Base-by-base conservation (phyloP, 2,888 invertebrate species). In the Microdon myrmicae region DNA sequence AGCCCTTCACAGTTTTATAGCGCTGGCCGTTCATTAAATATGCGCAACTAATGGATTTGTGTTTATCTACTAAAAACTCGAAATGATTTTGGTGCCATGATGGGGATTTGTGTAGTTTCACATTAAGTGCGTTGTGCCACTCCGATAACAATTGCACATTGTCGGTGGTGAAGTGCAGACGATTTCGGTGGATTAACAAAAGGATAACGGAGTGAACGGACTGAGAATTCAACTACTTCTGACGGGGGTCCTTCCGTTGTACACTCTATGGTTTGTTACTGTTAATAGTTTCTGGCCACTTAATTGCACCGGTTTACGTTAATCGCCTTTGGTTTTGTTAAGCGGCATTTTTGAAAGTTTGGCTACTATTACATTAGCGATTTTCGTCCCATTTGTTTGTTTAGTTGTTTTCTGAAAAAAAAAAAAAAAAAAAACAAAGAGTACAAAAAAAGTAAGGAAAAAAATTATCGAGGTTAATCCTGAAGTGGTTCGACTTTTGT, bases 31-130 rank as follows among this genome's bases (percentile, higher is more conserved):
- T 64, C 64, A 64, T 64, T 64, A 51, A 64, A 64, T 64, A 64
- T 64, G 64, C 64, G 58, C 53, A 47, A 67, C 67, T 70, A 70
- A 70, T 70, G 69, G 68, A 70, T 70, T 70, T 68, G 66, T 70
- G 68, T 70, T 70, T 70, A 70, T 68, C 69, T 67, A 68, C 51
- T 54, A 67, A 61, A 68, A 68, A 70, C 68, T 67, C 68, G 55
- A 68, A 61, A 68, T 68, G 68, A 68, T 68, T 70, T 68, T 49
- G 58, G 58, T 64, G 67, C 68, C 68, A 70, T 66, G 58, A 48
- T 53, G 66, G 67, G 68, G 68, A 68, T 70, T 70, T 68, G 43
- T 56, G 59, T 31, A 67, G 67, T 41, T 22, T 67, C 22, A 56
- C 48, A 38, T 66, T 61, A 54, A 56, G 49, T 61, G 47, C 34